Evolutionary conservation across 2,797 vertebrate species (phyloP).

Genomic region (Acipenser transmontanus): DNA sequence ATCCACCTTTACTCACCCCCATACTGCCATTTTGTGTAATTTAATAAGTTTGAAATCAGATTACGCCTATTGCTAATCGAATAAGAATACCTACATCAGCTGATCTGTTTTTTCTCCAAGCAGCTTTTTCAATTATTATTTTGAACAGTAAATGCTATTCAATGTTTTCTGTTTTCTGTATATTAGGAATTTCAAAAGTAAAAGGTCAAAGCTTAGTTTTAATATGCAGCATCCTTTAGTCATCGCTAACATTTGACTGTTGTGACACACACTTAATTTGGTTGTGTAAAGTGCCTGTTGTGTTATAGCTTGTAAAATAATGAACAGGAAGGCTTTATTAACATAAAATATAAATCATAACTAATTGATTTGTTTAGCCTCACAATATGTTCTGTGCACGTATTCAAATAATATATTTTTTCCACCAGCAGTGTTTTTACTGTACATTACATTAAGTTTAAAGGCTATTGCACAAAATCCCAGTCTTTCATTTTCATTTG

Average conservation of each 20-base stretch:
- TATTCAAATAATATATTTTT: no score
- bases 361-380: no score
- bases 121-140: conserved; percentile 24
- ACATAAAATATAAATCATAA: no score
- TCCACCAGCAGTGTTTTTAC: no score
- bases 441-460: no score
- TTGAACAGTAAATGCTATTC: conserved; percentile 22
- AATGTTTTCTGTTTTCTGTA: conserved; percentile 13
- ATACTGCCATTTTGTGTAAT: conserved; percentile 5
- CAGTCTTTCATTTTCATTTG: no score
- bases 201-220: conserved; percentile 6
- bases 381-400: no score
- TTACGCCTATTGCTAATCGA: conserved; percentile 20
- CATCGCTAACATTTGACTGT: neutral
- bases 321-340: no score
- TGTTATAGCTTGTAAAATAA: no score
- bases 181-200: conserved; percentile 19
- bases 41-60: conserved; percentile 21
- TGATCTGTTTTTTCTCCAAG: conserved; percentile 32
- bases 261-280: no score
- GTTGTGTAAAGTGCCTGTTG: no score
- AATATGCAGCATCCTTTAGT: neutral
- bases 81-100: conserved; percentile 14
- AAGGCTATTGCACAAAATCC: no score
- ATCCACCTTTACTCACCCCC: neutral